These are phyloP conservation scores for Gymnoscelis rufifasciata DNA, from an alignment of 2,888 invertebrate genomes.

Conservation along the genomic window DNA sequence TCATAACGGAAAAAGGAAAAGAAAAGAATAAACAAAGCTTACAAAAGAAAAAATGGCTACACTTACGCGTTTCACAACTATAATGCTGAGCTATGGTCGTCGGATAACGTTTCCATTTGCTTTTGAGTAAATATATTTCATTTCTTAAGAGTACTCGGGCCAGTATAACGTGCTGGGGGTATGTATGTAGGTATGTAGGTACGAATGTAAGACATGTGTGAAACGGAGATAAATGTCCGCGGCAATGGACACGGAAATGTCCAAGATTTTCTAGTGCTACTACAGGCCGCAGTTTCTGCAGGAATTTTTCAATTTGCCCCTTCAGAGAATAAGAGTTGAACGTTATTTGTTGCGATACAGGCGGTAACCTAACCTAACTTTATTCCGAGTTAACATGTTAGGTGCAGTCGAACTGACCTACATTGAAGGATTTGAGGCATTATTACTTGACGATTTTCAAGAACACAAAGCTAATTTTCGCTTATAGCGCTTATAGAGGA, in stretches of 20 bases:
- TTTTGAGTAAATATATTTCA: conserved; percentile 54
- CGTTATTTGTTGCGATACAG: conserved; percentile 39
- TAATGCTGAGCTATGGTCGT: conserved; percentile 61
- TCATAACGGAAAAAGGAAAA: conserved; percentile 60
- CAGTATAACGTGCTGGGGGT: too few relatives aligned
- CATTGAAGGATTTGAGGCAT: not conserved
- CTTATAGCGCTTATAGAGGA: too few relatives aligned
- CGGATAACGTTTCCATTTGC: conserved; percentile 64
- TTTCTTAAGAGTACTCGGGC: conserved; percentile 19
- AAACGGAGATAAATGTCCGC: conserved; percentile 42
- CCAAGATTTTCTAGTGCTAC: conserved; percentile 43
- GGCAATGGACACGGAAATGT: conserved; percentile 25
- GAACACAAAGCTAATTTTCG: too few relatives aligned
- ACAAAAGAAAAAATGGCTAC: conserved; percentile 66
- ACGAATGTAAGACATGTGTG: conserved; percentile 33
- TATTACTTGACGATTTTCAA: too few relatives aligned
- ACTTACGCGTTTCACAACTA: conserved; percentile 70
- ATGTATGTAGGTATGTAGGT: conserved; percentile 35
- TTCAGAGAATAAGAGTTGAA: conserved; percentile 48
- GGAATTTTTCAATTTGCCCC: conserved; percentile 61
- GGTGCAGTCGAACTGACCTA: conserved; percentile 13
- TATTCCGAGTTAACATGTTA: conserved; percentile 27
- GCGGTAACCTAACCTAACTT: conserved; percentile 28
- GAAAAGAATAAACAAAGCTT: conserved; percentile 66
- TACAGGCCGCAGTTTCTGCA: conserved; percentile 38